These are phyloP conservation scores for Eupithecia subumbrata DNA, from an alignment of 2,888 invertebrate species.

Conservation along the genomic window DNA sequence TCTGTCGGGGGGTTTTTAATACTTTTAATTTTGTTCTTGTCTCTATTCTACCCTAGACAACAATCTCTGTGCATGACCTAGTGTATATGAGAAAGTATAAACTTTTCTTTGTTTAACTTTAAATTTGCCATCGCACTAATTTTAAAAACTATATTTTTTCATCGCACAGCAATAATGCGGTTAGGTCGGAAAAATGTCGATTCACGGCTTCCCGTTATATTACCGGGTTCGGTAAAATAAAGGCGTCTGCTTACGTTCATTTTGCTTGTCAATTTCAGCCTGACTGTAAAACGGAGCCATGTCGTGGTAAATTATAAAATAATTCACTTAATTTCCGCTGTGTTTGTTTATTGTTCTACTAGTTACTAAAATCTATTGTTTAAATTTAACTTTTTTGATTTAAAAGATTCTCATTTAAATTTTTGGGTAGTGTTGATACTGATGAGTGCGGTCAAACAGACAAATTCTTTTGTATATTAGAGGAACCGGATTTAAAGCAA, in stretches of 20 bases:
- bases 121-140: too few relatives aligned
- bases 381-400: too few relatives aligned
- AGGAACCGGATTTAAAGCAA: constrained; percentile 35
- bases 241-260: neutral
- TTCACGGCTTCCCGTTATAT: neutral
- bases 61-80: too few relatives aligned
- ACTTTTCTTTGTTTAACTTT: too few relatives aligned
- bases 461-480: neutral
- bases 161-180: too few relatives aligned
- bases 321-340: neutral
- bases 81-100: too few relatives aligned
- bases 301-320: neutral
- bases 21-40: too few relatives aligned
- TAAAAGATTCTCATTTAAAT: neutral
- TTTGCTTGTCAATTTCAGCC: neutral
- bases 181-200: too few relatives aligned
- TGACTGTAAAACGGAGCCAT: neutral
- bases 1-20: too few relatives aligned
- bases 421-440: neutral
- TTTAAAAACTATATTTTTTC: too few relatives aligned
- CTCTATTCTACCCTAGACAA: too few relatives aligned
- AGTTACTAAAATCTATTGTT: neutral
- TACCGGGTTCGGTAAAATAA: neutral
- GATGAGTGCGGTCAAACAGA: neutral
- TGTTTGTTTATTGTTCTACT: neutral